Evolutionary conservation across 2,113 vertebrate species (phyloP).

Genomic region (Tympanuchus pallidicinctus): DNA sequence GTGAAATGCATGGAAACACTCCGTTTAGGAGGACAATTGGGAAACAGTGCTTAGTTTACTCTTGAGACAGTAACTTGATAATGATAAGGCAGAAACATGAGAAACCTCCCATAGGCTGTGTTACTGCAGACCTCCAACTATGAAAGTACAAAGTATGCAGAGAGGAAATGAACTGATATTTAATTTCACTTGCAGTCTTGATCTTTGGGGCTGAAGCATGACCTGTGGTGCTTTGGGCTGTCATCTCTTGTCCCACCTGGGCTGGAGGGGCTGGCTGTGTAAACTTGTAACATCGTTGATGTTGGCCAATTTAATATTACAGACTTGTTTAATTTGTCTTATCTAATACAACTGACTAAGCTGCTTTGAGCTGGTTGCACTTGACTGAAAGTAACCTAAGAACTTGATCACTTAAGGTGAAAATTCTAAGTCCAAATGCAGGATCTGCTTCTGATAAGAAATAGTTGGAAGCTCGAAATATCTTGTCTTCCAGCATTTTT

Average conservation of each 20-base stretch:
- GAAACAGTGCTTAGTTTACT: background rate
- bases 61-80: background rate
- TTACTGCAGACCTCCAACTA: background rate
- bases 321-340: background rate
- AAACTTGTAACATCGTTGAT: background rate
- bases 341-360: background rate
- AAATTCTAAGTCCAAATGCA: background rate
- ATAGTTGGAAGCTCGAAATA: background rate
- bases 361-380: background rate
- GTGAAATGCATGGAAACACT: background rate
- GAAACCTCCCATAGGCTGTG: accelerated
- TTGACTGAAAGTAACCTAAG: conserved; percentile 43
- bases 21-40: background rate
- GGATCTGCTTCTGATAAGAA: conserved; percentile 25
- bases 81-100: background rate
- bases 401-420: conserved; percentile 21
- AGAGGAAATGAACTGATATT: background rate
- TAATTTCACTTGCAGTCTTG: background rate
- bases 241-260: background rate
- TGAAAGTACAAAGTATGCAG: background rate
- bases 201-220: background rate
- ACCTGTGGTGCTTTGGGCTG: background rate
- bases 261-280: background rate
- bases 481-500: background rate
- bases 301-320: background rate